Evolutionary conservation across 2,797 vertebrate species (phyloP), one percentile per base, ranked within the genome.

Genomic region (Melanotaenia pygmaea): DNA sequence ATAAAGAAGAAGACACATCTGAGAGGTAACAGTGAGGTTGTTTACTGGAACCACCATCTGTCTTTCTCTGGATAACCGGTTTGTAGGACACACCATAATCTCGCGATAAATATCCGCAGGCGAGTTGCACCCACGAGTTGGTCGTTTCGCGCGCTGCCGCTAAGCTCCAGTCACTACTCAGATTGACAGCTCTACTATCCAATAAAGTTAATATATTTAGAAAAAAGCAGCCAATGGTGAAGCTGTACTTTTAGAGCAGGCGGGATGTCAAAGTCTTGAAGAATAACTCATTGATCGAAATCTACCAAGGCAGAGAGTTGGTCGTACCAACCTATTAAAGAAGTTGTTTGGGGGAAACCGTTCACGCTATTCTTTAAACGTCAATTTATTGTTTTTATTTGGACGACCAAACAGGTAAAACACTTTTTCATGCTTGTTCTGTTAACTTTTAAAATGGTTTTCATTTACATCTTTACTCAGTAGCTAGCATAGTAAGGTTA

Each of bases 71-170:
- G 37, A 45, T 63, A 53, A 74, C 64, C 56, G 26, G 54, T 59
- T 67, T 47, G 37, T n/a, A 20, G 9, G 37, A 28, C 12, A 32
- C 24, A 3, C 0, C 37, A 53, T 79, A 86, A 71, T 93, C 88
- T 93, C 94, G 95, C 94, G 94, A 91, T 80, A 92, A 59, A 1
- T 40, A 2, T 3, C 61, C 6, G 9, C 59, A 84, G 73, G 47
- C 56, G 45, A 87, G 83, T 90, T 88, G 74, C 88, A 82, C 89
- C 89, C 89, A 92, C 94, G 95, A 94, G 94, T 95, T 70, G 80
- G 82, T 81, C 67, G 72, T 96, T 95, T 96, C 95, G 94, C 95
- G 95, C 94, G 94, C 95, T 95, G 90, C 87, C 73, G 34, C 80
- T 90, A 92, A 92, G 92, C 91, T 89, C 94, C 94, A 88, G 80